Conservation (phyloP, 2,113 vertebrate genomes). For the Marmota monax region DNA sequence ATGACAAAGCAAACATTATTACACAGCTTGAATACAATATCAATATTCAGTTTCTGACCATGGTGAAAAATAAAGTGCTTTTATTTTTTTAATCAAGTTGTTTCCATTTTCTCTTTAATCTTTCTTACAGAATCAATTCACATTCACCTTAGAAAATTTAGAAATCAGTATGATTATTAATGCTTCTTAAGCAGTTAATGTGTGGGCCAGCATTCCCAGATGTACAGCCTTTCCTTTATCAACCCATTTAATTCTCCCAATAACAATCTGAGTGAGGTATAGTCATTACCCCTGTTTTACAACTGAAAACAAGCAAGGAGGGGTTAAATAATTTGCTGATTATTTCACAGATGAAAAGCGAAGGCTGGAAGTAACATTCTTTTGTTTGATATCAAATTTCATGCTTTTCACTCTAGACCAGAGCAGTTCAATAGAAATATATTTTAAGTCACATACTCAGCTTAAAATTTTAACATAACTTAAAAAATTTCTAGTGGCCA, state of each 20-base stretch:
- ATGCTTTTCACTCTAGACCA: neutral
- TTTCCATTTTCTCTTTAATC: constrained; percentile 1
- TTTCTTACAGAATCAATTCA: constrained; percentile 38
- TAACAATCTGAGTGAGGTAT: neutral
- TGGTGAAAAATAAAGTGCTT: constrained; percentile 22
- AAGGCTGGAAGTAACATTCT: neutral
- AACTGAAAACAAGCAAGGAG: neutral
- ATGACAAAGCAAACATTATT: constrained; percentile 42
- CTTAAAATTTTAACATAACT: too few species aligned
- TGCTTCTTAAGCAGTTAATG: neutral
- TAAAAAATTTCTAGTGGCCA: neutral
- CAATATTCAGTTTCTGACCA: constrained; percentile 22
- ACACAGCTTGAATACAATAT: neutral
- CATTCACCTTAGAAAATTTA: neutral
- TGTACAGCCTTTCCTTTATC: neutral
- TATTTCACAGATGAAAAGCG: neutral
- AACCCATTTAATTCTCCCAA: neutral
- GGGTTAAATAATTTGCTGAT: neutral
- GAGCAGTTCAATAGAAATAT: neutral
- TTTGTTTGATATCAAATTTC: neutral
- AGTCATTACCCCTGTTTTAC: neutral
- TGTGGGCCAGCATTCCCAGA: neutral
- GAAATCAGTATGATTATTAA: neutral
- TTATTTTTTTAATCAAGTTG: neutral
- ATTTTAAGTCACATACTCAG: neutral